phyloP scores from a whole-genome alignment of 1,140 invertebrate species.

The Venustaconcha ellipsiformis region DNA sequence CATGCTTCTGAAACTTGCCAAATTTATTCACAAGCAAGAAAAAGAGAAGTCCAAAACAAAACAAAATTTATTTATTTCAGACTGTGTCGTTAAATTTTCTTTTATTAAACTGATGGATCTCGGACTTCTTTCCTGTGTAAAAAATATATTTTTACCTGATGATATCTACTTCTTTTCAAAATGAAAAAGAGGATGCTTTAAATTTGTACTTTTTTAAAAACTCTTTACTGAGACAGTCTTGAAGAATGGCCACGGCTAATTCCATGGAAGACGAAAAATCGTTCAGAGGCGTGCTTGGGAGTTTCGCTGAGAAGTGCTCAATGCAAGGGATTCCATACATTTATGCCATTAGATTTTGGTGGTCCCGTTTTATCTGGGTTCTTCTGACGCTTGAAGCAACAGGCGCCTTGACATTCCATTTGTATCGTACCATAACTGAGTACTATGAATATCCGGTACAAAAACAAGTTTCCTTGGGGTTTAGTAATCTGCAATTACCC shows the following conservation, averaged over 20 bases:
- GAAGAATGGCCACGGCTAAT: background rate
- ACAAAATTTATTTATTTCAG: too few species aligned
- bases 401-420: slow-evolving; percentile 29
- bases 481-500: slow-evolving; percentile 38
- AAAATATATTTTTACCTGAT: too few species aligned
- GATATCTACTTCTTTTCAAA: too few species aligned
- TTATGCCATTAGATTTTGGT: slow-evolving; percentile 6
- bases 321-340: slow-evolving; percentile 41
- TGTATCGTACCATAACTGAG: slow-evolving; percentile 26
- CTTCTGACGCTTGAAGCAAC: slow-evolving; percentile 20
- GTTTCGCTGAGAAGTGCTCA: slow-evolving; percentile 38
- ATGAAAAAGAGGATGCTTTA: too few species aligned
- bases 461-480: slow-evolving; percentile 10
- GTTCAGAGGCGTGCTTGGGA: background rate
- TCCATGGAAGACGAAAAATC: slow-evolving; percentile 14
- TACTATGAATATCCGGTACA: slow-evolving; percentile 31
- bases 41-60: too few species aligned
- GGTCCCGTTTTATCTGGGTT: slow-evolving; percentile 25
- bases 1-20: too few species aligned
- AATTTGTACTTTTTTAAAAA: too few species aligned
- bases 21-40: too few species aligned
- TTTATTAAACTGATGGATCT: too few species aligned
- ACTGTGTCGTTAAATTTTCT: too few species aligned
- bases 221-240: too few species aligned
- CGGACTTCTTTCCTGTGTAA: too few species aligned